These are phyloP conservation scores for Halcyon malimbica DNA, from an alignment of 2,113 vertebrate genomes.

Conservation along the genomic window DNA sequence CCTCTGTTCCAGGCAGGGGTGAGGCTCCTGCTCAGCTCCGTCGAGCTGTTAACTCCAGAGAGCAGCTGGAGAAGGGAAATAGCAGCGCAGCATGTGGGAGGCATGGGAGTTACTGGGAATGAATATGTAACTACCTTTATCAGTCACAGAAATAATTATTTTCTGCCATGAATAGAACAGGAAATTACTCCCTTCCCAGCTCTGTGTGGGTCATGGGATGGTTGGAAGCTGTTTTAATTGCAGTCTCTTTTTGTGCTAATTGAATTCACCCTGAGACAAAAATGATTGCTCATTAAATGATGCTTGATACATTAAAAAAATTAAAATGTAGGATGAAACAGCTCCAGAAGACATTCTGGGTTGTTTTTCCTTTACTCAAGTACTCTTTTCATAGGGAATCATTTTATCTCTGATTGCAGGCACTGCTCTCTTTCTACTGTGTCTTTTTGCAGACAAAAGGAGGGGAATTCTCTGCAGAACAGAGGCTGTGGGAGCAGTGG, in stretches of 20 bases:
- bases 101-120: not conserved
- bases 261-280: not conserved
- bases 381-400: not conserved
- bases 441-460: not conserved
- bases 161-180: not conserved
- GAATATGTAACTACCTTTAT: not conserved
- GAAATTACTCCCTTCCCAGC: not conserved
- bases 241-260: not conserved
- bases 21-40: not conserved
- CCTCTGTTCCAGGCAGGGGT: not conserved
- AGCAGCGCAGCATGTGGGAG: conserved; percentile 9
- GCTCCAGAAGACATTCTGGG: not conserved
- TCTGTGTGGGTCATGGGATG: not conserved
- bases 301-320: not conserved
- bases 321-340: not conserved
- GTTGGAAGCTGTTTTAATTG: not conserved
- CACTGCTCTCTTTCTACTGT: not conserved
- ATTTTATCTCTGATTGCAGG: not conserved
- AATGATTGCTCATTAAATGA: not conserved
- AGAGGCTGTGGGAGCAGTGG: not conserved
- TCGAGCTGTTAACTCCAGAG: not conserved
- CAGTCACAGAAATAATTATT: not conserved
- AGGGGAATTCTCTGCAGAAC: not conserved
- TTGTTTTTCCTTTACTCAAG: not conserved
- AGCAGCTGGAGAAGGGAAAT: not conserved